Percentiles rank a stretch among this genome's conserved stretches.
Evolutionary conservation across 2,888 invertebrate species (phyloP).

Genomic region (Lypha dubia): DNA sequence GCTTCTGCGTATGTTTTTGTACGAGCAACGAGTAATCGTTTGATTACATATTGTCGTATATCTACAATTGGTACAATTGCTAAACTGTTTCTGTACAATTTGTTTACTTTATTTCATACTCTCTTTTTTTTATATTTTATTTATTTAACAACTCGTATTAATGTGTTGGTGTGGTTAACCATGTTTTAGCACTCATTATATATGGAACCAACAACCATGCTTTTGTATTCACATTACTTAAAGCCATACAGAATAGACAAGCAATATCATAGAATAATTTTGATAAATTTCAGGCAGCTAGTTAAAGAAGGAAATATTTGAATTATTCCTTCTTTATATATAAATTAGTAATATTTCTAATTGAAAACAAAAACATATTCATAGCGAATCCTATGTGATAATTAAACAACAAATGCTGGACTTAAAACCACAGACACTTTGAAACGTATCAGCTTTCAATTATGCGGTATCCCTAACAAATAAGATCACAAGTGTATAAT

Average conservation of each 20-base stretch:
- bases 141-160: slow-evolving; percentile 47
- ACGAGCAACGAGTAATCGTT: neutral
- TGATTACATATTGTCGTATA: neutral
- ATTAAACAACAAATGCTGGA: no score
- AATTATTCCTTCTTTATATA: no score
- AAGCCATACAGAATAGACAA: neutral
- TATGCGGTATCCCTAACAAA: no score
- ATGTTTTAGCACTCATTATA: slow-evolving; percentile 67
- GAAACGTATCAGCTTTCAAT: no score
- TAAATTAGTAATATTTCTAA: neutral
- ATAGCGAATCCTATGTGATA: no score
- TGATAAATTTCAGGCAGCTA: neutral
- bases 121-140: slow-evolving; percentile 13
- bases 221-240: slow-evolving; percentile 22
- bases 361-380: no score
- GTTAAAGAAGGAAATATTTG: no score
- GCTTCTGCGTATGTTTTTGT: neutral
- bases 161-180: slow-evolving; percentile 66
- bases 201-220: slow-evolving; percentile 46
- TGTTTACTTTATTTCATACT: neutral
- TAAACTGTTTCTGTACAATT: neutral
- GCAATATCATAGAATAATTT: neutral
- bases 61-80: slow-evolving; percentile 6
- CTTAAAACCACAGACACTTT: no score
- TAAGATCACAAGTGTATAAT: no score